Evolutionary conservation across 2,888 invertebrate species (phyloP).

Genomic region (Branchellion lobata): DNA sequence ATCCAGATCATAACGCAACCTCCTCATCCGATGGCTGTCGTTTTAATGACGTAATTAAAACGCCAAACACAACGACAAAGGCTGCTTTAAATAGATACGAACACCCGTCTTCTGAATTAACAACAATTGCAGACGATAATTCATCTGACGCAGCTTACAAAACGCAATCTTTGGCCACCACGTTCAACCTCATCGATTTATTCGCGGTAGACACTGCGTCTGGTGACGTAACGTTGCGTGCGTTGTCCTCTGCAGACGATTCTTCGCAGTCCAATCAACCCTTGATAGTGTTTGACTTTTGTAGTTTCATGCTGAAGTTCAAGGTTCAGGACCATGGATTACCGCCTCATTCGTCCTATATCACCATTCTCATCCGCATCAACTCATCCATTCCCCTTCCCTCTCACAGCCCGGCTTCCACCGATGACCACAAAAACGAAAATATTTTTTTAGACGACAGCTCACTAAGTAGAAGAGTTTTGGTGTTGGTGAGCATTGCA

Average conservation of each 20-base stretch:
- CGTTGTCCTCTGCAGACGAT: too few relatives aligned
- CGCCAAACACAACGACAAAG: not conserved
- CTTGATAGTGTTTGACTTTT: not conserved
- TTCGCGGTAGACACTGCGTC: not conserved
- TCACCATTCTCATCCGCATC: not conserved
- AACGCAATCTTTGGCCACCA: not conserved
- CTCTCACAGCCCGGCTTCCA: not conserved
- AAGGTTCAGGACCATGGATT: not conserved
- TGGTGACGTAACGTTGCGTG: not conserved
- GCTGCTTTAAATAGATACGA: not conserved
- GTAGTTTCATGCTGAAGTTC: not conserved
- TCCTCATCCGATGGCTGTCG: not conserved
- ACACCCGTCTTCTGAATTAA: not conserved
- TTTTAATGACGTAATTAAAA: not conserved
- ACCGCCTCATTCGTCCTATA: not conserved
- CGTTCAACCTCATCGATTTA: not conserved
- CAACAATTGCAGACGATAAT: not conserved
- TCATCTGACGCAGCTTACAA: not conserved
- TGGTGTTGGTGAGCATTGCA: not conserved
- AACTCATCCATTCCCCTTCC: not conserved
- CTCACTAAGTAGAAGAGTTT: not conserved
- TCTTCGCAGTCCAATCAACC: too few relatives aligned
- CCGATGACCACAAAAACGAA: not conserved
- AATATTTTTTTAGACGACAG: not conserved
- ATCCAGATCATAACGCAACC: not conserved